A percentile compares a stretch with the other conserved stretches of the same genome.
Evolutionary conservation across 2,113 vertebrate genomes (phyloP).

Genomic region (Oostethus manadensis): DNA sequence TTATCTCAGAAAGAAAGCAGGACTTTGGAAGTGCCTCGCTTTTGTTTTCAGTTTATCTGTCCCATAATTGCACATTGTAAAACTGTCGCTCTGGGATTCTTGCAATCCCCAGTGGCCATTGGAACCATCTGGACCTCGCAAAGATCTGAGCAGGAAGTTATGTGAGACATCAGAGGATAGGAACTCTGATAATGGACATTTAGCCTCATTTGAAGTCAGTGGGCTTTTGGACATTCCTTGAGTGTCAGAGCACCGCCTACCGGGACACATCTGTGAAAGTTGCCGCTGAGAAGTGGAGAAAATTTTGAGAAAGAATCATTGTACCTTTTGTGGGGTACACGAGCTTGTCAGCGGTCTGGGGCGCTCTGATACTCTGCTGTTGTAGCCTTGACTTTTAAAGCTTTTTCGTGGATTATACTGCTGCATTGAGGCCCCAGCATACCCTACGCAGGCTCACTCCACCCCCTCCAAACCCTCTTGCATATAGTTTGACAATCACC

Average conservation of each 20-base stretch:
- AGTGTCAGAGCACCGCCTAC: too few relatives aligned
- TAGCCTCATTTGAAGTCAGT: slow-evolving; percentile 50
- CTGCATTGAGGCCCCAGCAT: too few relatives aligned
- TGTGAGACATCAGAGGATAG: slow-evolving; percentile 59
- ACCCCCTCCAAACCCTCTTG: too few relatives aligned
- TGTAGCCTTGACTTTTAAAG: too few relatives aligned
- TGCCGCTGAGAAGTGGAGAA: slow-evolving; percentile 40
- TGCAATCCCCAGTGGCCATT: slow-evolving; percentile 62
- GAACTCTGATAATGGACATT: slow-evolving; percentile 61
- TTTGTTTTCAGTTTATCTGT: slow-evolving; percentile 70
- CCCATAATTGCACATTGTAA: slow-evolving; percentile 67
- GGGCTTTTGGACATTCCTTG: slow-evolving; percentile 28
- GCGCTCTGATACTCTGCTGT: neutral
- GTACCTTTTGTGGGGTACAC: too few relatives aligned
- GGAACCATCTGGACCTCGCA: slow-evolving; percentile 68
- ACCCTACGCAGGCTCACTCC: too few relatives aligned
- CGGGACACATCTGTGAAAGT: slow-evolving; percentile 36
- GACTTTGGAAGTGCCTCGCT: slow-evolving; percentile 64
- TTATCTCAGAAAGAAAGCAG: slow-evolving; percentile 58
- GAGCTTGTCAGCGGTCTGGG: neutral
- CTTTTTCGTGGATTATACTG: too few relatives aligned
- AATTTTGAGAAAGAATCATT: slow-evolving; percentile 19
- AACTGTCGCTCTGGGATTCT: slow-evolving; percentile 61
- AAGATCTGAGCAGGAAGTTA: slow-evolving; percentile 67
- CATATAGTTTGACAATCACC: too few relatives aligned